Percentiles rank a stretch among this genome's conserved stretches.
phyloP scores from a whole-genome alignment of 2,797 vertebrate genomes.

The Bradypodion ventrale region DNA sequence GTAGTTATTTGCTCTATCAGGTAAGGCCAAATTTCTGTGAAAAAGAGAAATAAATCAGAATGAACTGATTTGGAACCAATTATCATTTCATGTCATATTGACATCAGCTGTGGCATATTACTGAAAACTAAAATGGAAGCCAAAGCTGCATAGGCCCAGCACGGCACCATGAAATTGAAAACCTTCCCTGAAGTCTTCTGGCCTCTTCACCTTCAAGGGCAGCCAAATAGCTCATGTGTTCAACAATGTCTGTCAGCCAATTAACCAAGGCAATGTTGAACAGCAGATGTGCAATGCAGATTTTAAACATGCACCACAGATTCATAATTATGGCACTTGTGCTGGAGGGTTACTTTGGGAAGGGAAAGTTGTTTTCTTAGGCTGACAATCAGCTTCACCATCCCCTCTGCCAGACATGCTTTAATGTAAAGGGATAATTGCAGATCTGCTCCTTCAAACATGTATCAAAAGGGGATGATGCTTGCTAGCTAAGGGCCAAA shows the following conservation, averaged over 20 bases:
- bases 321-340: neutral
- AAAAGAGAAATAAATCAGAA: constrained; percentile 46
- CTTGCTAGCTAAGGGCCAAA: neutral
- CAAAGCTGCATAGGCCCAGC: constrained; percentile 28
- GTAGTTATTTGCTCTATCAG: constrained; percentile 37
- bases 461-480: neutral
- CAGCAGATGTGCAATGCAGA: constrained; percentile 5
- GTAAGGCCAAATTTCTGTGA: constrained; percentile 48
- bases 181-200: neutral
- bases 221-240: constrained; percentile 21
- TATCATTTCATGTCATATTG: constrained; percentile 49
- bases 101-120: constrained; percentile 51
- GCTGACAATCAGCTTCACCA: neutral
- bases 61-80: constrained; percentile 53
- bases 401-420: neutral
- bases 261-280: constrained; percentile 10
- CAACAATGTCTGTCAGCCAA: constrained; percentile 12
- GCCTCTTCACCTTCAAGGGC: constrained; percentile 30
- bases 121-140: constrained; percentile 37
- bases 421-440: neutral
- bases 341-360: neutral
- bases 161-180: constrained; percentile 46
- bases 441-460: neutral
- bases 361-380: neutral
- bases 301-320: neutral